Percentiles rank a stretch among this genome's conserved stretches.
These are phyloP conservation scores for Hylia prasina DNA, from an alignment of 2,113 vertebrate species.

Conservation along the genomic window DNA sequence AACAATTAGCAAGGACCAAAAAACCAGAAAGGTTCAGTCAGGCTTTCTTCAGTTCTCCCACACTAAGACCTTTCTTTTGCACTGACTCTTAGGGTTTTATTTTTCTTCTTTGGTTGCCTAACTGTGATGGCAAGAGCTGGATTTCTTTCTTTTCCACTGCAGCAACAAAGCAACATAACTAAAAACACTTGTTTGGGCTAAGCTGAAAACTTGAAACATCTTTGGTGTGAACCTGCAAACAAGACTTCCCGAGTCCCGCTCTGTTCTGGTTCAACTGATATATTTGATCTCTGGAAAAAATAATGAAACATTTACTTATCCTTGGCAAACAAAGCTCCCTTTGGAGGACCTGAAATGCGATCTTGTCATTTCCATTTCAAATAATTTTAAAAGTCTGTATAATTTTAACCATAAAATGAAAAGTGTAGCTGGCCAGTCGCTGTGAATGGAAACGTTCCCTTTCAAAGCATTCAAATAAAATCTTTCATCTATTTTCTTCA, in stretches of 20 bases:
- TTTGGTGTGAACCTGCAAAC: constrained; percentile 58
- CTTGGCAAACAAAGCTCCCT: neutral
- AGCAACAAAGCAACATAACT: neutral
- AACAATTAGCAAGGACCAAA: neutral
- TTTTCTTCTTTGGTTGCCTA: neutral
- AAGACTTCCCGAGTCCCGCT: neutral
- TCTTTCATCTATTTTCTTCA: neutral
- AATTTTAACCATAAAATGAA: constrained; percentile 18
- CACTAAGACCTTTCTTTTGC: neutral
- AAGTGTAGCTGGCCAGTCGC: neutral
- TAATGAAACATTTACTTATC: constrained; percentile 5
- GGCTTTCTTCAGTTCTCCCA: neutral
- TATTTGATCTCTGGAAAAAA: constrained; percentile 6
- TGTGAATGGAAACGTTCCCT: neutral
- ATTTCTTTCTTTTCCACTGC: neutral
- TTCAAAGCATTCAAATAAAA: neutral
- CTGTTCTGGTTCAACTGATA: constrained; percentile 1
- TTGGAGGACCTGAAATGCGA: neutral
- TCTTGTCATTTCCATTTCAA: constrained; percentile 24
- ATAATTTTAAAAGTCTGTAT: neutral
- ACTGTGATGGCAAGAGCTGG: neutral
- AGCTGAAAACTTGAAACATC: constrained; percentile 39
- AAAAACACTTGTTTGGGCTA: constrained; percentile 3
- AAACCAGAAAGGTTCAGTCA: neutral
- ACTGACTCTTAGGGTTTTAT: neutral